phyloP scores from a whole-genome alignment of 2,888 invertebrate species.

The Melikaiella ostensackeni region DNA sequence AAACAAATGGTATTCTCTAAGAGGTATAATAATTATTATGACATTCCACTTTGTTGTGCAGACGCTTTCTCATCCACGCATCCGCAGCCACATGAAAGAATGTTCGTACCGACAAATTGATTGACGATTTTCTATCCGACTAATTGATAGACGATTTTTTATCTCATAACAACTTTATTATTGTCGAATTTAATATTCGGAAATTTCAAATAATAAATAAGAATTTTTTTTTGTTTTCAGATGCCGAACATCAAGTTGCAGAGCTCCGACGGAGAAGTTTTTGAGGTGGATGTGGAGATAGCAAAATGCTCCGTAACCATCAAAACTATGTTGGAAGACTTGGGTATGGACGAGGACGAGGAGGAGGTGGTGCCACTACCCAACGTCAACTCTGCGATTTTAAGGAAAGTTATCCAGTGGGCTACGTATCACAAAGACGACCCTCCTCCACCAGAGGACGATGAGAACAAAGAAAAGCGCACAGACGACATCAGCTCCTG shows the following conservation, averaged over 20 bases:
- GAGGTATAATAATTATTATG: too few relatives aligned
- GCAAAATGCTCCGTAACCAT: slow-evolving; percentile 99
- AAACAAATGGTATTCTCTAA: too few relatives aligned
- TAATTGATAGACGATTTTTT: too few relatives aligned
- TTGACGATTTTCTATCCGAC: too few relatives aligned
- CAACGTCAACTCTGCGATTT: slow-evolving; percentile 97
- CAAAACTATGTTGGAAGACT: slow-evolving; percentile 98
- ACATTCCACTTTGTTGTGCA: too few relatives aligned
- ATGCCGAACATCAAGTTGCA: slow-evolving; percentile 97
- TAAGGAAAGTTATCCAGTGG: slow-evolving; percentile 96
- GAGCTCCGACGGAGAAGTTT: slow-evolving; percentile 96
- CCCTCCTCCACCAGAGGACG: slow-evolving; percentile 96
- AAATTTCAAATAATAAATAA: neutral
- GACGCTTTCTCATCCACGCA: too few relatives aligned
- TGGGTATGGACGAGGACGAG: slow-evolving; percentile 94
- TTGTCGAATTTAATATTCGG: neutral
- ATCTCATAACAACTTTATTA: too few relatives aligned
- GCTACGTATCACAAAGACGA: slow-evolving; percentile 97
- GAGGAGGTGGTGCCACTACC: slow-evolving; percentile 97
- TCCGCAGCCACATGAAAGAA: too few relatives aligned
- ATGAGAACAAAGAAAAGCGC: slow-evolving; percentile 98
- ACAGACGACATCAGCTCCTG: slow-evolving; percentile 99
- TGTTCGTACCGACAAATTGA: too few relatives aligned
- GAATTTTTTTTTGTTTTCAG: slow-evolving; percentile 73
- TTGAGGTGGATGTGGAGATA: slow-evolving; percentile 97